phyloP scores from a whole-genome alignment of 2,113 vertebrate genomes.

The Furnarius figulus region DNA sequence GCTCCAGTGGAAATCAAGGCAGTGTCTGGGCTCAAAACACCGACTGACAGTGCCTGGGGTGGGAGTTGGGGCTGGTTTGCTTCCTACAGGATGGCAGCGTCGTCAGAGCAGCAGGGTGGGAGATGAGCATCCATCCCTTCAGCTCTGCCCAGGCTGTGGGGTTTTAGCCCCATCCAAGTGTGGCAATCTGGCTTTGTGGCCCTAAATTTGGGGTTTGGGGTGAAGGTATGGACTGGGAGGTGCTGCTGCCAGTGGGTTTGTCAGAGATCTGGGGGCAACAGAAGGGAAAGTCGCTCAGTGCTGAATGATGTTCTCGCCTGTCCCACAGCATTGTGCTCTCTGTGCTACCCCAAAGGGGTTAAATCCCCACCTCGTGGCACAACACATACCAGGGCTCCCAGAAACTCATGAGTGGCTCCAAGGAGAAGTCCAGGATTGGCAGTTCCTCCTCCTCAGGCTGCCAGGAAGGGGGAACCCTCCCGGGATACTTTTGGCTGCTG shows the following conservation, averaged over 20 bases:
- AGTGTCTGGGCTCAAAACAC: fast-evolving
- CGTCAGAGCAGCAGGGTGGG: fast-evolving
- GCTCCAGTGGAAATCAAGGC: neutral
- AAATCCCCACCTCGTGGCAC: neutral
- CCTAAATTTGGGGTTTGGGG: neutral
- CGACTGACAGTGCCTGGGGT: fast-evolving
- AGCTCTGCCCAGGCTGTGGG: neutral
- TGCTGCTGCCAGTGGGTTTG: fast-evolving
- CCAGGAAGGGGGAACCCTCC: neutral
- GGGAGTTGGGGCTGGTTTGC: fast-evolving
- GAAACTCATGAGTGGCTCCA: fast-evolving
- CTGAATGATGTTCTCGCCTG: fast-evolving
- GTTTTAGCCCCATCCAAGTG: neutral
- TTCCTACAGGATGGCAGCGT: fast-evolving
- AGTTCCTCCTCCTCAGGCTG: fast-evolving
- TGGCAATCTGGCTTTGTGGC: neutral
- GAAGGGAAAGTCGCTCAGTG: fast-evolving
- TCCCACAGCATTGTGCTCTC: fast-evolving
- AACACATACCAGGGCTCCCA: neutral
- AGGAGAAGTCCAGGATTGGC: fast-evolving
- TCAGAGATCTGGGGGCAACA: neutral
- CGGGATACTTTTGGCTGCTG: fast-evolving
- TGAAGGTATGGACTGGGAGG: fast-evolving
- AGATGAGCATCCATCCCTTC: fast-evolving
- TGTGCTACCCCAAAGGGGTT: neutral